Evolutionary conservation across 2,113 vertebrate species (phyloP).

Genomic region (Thamnophis sirtalis): DNA sequence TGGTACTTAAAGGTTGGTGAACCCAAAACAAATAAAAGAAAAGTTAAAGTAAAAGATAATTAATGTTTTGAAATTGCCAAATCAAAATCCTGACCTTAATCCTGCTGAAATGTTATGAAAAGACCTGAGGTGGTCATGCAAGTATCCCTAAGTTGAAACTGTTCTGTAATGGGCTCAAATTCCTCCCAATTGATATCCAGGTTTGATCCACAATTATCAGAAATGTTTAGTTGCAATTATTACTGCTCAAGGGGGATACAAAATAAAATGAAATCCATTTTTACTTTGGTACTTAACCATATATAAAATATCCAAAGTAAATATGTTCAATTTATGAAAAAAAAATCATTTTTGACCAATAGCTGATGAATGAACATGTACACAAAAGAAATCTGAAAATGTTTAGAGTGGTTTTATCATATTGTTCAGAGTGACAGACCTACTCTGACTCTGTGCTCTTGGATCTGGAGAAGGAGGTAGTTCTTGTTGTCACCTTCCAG

Average conservation of each 20-base stretch:
- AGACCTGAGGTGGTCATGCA: background rate
- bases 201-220: background rate
- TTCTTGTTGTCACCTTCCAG: background rate
- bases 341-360: background rate
- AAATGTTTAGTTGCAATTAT: background rate
- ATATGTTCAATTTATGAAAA: background rate
- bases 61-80: background rate
- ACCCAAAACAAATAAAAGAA: background rate
- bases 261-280: background rate
- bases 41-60: background rate
- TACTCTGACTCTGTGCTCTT: background rate
- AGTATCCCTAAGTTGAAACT: background rate
- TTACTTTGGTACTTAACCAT: background rate
- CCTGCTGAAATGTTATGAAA: background rate
- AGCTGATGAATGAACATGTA: background rate
- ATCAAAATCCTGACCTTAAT: background rate
- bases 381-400: background rate
- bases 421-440: background rate
- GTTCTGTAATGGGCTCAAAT: background rate
- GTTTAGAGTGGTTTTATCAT: background rate
- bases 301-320: background rate
- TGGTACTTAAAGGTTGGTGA: background rate
- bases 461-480: background rate
- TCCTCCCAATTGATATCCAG: background rate
- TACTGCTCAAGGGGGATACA: background rate